Evolutionary conservation across 2,888 invertebrate species (phyloP).

Genomic region (Pandemis corylana): DNA sequence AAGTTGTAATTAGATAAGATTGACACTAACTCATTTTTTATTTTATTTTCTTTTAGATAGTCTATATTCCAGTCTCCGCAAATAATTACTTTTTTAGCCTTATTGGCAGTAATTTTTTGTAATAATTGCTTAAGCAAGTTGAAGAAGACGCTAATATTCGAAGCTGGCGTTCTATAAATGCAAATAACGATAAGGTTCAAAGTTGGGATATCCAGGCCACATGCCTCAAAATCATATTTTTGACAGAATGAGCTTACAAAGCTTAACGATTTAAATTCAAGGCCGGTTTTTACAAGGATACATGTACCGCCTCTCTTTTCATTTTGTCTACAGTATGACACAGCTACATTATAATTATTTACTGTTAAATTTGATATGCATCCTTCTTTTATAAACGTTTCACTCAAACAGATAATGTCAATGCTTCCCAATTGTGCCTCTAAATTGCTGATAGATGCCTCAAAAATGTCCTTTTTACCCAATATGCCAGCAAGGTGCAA

Average conservation of each 20-base stretch:
- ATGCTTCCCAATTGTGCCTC: not conserved
- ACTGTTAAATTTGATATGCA: not conserved
- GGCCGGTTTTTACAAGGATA: not conserved
- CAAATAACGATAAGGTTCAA: not conserved
- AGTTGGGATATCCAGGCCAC: not conserved
- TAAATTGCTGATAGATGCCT: not conserved
- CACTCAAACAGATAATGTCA: not conserved
- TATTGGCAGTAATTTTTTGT: not conserved
- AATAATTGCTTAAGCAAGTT: not conserved
- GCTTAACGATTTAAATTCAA: not conserved
- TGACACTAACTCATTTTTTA: constrained; percentile 4
- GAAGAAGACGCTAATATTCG: not conserved
- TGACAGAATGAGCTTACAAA: not conserved
- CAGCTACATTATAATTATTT: not conserved
- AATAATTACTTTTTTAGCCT: too few species aligned
- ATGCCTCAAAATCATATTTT: not conserved
- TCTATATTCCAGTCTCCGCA: too few species aligned
- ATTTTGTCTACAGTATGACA: not conserved
- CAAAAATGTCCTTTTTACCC: not conserved
- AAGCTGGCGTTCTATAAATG: constrained; percentile 2
- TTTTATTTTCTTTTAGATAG: not conserved
- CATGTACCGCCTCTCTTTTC: constrained; percentile 6
- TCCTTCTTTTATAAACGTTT: not conserved
- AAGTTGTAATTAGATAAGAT: not conserved
- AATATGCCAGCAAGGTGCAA: not conserved